Percentiles rank a stretch among this genome's conserved stretches.
phyloP scores from a whole-genome alignment of 2,797 vertebrate genomes.

The Mallotus villosus region DNA sequence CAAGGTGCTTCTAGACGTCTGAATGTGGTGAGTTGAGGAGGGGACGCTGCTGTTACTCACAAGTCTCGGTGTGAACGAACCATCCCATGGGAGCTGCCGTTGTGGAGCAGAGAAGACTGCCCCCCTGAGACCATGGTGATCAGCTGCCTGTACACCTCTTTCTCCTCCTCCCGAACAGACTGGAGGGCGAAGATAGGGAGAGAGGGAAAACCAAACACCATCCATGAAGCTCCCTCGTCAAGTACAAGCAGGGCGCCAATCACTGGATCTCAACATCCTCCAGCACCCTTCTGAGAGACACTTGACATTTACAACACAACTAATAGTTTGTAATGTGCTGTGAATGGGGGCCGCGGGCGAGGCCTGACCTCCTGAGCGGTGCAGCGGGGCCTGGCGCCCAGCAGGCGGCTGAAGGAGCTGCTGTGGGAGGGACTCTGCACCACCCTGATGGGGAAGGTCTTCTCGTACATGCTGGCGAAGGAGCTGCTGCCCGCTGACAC shows the following conservation, averaged over 20 bases:
- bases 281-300: too few relatives aligned
- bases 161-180: conserved; percentile 90
- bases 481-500: conserved; percentile 46
- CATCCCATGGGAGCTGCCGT: conserved; percentile 72
- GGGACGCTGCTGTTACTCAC: conserved; percentile 71
- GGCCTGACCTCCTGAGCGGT: conserved; percentile 87
- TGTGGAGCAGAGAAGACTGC: conserved; percentile 81
- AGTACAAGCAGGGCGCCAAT: neutral
- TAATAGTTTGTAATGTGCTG: neutral
- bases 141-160: conserved; percentile 91
- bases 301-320: neutral
- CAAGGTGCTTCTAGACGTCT: neutral
- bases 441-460: conserved; percentile 88
- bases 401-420: conserved; percentile 71
- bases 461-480: conserved; percentile 80
- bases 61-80: conserved; percentile 85
- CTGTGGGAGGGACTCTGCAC: conserved; percentile 81
- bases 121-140: conserved; percentile 90
- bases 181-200: conserved; percentile 44
- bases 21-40: neutral
- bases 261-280: neutral
- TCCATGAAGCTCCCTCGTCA: neutral
- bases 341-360: too few relatives aligned
- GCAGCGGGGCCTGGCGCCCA: conserved; percentile 65
- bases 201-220: neutral